Conservation (phyloP, 2,113 vertebrate species). For the Pluvialis apricaria region DNA sequence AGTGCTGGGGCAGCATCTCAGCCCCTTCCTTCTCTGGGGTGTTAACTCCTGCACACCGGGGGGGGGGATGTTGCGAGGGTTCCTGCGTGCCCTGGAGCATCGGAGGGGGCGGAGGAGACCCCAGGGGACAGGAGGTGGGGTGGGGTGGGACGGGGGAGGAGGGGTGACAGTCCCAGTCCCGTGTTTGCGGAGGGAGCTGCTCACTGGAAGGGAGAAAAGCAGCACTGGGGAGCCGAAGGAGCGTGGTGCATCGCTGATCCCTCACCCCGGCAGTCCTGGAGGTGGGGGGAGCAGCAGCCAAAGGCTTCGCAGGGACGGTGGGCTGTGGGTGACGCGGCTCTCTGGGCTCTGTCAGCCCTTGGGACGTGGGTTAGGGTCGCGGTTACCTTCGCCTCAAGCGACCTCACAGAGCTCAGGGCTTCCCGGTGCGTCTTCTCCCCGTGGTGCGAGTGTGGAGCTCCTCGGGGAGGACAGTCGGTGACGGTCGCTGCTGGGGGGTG, state of each 20-base stretch:
- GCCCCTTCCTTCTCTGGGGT: background rate
- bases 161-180: background rate
- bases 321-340: background rate
- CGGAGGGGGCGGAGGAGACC: background rate
- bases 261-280: too few species aligned
- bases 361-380: background rate
- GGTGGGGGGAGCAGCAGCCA: background rate
- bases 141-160: background rate
- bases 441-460: too few species aligned
- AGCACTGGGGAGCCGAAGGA: background rate
- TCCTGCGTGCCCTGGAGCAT: background rate
- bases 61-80: background rate
- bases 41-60: background rate
- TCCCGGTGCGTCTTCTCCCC: background rate
- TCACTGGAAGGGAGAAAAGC: background rate
- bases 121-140: background rate
- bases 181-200: background rate
- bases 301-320: rapidly evolving
- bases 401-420: background rate
- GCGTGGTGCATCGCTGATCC: background rate
- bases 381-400: background rate
- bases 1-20: background rate
- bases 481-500: rapidly evolving
- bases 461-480: rapidly evolving
- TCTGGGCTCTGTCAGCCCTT: background rate